Evolutionary conservation across 2,888 invertebrate genomes (phyloP), one percentile per base, ranked within the genome.

Genomic region (Metallyticus violacea): DNA sequence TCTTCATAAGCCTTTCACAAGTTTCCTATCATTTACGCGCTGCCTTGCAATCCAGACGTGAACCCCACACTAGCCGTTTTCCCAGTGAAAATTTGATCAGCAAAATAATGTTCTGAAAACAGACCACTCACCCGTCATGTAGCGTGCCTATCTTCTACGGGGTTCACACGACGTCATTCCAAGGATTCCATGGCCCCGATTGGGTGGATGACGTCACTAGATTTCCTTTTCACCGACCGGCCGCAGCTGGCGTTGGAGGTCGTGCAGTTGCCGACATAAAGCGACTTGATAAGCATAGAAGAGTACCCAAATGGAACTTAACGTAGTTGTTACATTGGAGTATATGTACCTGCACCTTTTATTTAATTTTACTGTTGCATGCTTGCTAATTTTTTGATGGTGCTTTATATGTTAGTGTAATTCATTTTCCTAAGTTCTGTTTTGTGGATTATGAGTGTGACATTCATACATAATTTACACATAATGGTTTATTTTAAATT

Each of bases 71-170:
- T 85, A 87, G 85, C 78, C 78, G 85, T 88, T 88, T 89, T 89
- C 88, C 88, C 88, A 90, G 91, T 90, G 91, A 91, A 91, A 92
- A 91, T 91, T 92, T 92, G 92, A 92, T 92, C 92, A 91, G 91
- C 91, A 91, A 92, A 92, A 92, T 92, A 92, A 91, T 92, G 92
- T 92, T 92, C 91, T 90, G 91, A 92, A 92, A 92, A 92, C 92
- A 83, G 83, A 83, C 83, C 83, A 92, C 92, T 92, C 92, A 92
- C 92, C 91, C 92, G 91, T 92, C 92, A 92, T 92, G 92, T 89
- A 89, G 90, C 89, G 89, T 90, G 89, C 90, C 90, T 89, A 90
- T 90, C 88, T 90, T 89, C 89, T 89, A 90, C 89, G 89, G 90
- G 90, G 90, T 88, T 89, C 89, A 90, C 90, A 89, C 86, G 88